A percentile compares a stretch with the other conserved stretches of the same genome.
Conservation (phyloP, 2,797 vertebrate genomes). For the Mycteria americana region DNA sequence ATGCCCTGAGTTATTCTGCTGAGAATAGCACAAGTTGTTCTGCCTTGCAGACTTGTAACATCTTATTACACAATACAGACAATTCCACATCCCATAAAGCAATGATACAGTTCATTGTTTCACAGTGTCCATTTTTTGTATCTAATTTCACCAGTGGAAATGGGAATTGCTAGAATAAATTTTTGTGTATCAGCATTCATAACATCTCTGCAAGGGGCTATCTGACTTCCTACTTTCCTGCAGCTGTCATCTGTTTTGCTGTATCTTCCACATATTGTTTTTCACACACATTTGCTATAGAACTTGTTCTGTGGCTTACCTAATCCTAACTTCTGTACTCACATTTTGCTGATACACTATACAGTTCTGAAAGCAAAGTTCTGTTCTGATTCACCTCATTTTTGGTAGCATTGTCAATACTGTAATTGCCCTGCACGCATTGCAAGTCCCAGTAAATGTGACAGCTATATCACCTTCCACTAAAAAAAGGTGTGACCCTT, state of each 20-base stretch:
- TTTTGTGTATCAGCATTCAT: background rate
- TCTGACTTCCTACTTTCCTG: background rate
- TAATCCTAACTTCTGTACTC: background rate
- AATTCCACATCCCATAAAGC: background rate
- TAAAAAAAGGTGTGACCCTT: background rate
- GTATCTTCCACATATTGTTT: background rate
- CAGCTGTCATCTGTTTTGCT: background rate
- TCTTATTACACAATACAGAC: background rate
- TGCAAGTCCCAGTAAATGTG: background rate
- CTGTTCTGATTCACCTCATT: background rate
- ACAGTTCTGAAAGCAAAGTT: background rate
- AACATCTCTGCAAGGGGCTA: background rate
- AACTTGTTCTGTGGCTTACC: background rate
- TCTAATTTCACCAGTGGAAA: background rate
- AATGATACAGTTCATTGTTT: background rate
- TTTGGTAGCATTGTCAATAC: background rate
- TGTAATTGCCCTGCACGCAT: background rate
- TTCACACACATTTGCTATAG: background rate
- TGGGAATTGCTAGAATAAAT: background rate
- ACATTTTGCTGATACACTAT: background rate
- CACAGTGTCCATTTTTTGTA: background rate
- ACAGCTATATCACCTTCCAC: background rate
- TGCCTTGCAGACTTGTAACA: background rate
- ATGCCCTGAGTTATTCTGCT: background rate
- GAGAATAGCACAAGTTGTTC: constrained; percentile 32